Evolutionary conservation across 2,113 vertebrate genomes (phyloP), one percentile per base, ranked within the genome.

Genomic region (Lipotes vexillifer): DNA sequence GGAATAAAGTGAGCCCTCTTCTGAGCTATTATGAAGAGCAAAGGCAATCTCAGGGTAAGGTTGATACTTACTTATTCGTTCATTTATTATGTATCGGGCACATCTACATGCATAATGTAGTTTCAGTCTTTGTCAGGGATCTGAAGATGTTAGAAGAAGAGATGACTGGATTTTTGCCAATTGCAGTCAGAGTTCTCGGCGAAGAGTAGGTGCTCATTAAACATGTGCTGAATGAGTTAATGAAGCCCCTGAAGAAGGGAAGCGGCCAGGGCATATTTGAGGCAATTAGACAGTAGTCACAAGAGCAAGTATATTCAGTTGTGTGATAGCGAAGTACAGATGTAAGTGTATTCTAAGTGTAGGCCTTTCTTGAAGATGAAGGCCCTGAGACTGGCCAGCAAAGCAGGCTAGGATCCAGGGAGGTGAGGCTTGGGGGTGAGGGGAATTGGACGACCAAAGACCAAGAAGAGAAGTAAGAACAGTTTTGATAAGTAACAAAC

Each of bases 51-150:
- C 49, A 81, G 91, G 23, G 15, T 66, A 52, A 93, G 49, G 20
- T 49, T 82, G 38, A 88, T 68, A 87, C n/a, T 75, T 68, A 87
- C n/a, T 75, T 84, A 96, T 80, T 90, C 69, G 49, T 84, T 87
- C 74, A 83, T 71, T 89, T 72, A 94, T 92, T 89, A 83, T 88
- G 41, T 82, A 93, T 77, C 77, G 63, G 72, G n/a, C 38, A 96
- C 78, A 83, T 83, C 61, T 44, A 52, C 57, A 63, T 88, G 44
- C 21, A 88, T 82, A 71, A 77, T 94, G 38, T 29, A 80, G 5
- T 82, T 90, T 92, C 89, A 41, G 1, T 77, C 12, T 83, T 87
- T 96, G 63, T 87, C 11, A 57, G 20, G 4, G 2, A 91, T 74
- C n/a, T 2, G 27, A 93, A 93, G 87, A 65, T 83, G 6, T 94